These are phyloP conservation scores for Nemurella pictetii DNA, from an alignment of 2,888 invertebrate species.

Conservation along the genomic window DNA sequence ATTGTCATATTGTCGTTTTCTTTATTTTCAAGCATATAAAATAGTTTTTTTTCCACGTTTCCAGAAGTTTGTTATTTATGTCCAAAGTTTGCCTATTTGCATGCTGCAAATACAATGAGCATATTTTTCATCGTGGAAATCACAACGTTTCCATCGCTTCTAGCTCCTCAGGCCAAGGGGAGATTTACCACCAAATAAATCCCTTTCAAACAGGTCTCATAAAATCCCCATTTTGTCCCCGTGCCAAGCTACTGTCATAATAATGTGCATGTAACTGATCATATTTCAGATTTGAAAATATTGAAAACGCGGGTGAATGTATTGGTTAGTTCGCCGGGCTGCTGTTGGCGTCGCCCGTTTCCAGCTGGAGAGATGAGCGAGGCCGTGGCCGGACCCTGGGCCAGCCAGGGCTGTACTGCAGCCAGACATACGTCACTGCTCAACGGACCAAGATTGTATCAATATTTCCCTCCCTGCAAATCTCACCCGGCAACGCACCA, in stretches of 20 bases:
- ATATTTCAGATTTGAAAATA: conserved; percentile 16
- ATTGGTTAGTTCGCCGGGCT: background rate
- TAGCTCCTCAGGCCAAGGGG: background rate
- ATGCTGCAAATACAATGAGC: background rate
- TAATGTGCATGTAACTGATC: conserved; percentile 26
- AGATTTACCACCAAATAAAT: conserved; percentile 29
- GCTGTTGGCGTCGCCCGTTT: background rate
- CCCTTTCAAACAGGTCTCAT: conserved; percentile 11
- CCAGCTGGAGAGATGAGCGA: background rate
- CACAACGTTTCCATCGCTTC: background rate
- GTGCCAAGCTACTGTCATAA: conserved; percentile 28
- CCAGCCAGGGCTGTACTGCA: background rate
- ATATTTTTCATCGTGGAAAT: background rate
- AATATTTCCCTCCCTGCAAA: background rate
- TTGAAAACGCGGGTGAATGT: background rate
- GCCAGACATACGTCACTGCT: background rate
- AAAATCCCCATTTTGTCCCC: background rate
- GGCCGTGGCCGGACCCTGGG: background rate
- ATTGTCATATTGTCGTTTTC: conserved; percentile 3
- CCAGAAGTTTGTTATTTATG: background rate
- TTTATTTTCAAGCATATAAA: background rate
- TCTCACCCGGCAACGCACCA: background rate
- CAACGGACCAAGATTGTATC: background rate
- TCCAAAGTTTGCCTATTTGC: background rate
- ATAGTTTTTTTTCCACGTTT: background rate